These are phyloP conservation scores for Tanypteryx hageni DNA, from an alignment of 2,888 invertebrate species.

Conservation along the genomic window DNA sequence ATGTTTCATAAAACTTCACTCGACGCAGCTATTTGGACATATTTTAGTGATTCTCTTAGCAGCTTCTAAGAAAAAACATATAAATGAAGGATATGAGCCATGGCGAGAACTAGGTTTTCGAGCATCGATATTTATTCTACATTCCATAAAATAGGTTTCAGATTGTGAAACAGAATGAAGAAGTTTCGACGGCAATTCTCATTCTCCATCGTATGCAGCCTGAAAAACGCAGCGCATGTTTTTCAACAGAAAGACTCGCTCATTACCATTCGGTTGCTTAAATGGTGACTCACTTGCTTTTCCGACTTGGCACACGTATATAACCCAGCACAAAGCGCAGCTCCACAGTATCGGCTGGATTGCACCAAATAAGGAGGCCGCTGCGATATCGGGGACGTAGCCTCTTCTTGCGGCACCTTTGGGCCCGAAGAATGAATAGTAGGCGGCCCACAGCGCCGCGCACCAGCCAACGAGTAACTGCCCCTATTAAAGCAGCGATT, in stretches of 20 bases:
- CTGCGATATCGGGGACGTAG: slow-evolving; percentile 54
- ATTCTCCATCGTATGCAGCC: too few species aligned
- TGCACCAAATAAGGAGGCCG: slow-evolving; percentile 64
- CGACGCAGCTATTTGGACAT: too few species aligned
- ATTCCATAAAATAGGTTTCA: neutral
- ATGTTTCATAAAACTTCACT: too few species aligned
- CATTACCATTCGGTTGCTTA: neutral
- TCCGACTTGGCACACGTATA: slow-evolving; percentile 66
- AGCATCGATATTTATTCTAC: neutral
- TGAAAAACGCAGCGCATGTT: neutral
- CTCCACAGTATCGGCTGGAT: slow-evolving; percentile 66
- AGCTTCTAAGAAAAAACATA: too few species aligned
- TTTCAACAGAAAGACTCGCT: neutral
- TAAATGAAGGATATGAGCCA: too few species aligned
- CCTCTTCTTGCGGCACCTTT: slow-evolving; percentile 36
- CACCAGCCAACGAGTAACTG: slow-evolving; percentile 66
- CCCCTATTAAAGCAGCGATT: slow-evolving; percentile 38
- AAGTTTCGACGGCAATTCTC: too few species aligned
- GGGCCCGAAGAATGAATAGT: slow-evolving; percentile 66
- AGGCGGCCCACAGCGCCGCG: slow-evolving; percentile 49
- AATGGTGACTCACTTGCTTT: slow-evolving; percentile 43
- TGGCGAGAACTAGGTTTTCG: too few species aligned
- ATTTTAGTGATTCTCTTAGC: too few species aligned
- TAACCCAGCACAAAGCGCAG: slow-evolving; percentile 65
- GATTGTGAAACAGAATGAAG: neutral